Conservation (phyloP, 2,888 invertebrate species). For the Panzeria rudis region DNA sequence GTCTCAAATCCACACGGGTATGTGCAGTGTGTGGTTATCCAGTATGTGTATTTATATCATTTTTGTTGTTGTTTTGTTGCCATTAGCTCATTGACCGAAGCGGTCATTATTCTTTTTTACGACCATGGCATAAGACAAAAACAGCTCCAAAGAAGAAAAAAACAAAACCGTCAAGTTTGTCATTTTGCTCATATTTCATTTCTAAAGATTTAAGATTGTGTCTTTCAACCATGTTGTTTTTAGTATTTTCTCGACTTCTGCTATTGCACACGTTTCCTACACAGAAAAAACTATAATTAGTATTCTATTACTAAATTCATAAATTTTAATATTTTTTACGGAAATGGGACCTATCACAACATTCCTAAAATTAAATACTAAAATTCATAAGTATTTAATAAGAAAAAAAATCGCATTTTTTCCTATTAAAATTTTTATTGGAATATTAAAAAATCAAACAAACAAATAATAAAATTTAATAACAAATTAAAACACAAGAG, state of each 20-base stretch:
- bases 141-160: conserved; percentile 36
- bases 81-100: conserved; percentile 72
- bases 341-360: too few relatives aligned
- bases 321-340: too few relatives aligned
- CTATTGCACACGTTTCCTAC: neutral
- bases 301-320: too few relatives aligned
- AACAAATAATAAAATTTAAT: too few relatives aligned
- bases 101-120: conserved; percentile 68
- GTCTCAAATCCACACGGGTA: neutral
- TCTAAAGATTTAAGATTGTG: conserved; percentile 68
- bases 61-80: conserved; percentile 55
- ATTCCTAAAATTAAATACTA: too few relatives aligned
- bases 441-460: too few relatives aligned
- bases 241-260: conserved; percentile 49
- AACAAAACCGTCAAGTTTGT: conserved; percentile 43
- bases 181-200: conserved; percentile 52
- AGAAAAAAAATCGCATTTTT: too few relatives aligned
- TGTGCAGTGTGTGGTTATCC: neutral
- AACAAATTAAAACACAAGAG: too few relatives aligned
- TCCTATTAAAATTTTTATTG: too few relatives aligned
- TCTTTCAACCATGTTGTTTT: conserved; percentile 70
- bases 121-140: conserved; percentile 49
- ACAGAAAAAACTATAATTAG: too few relatives aligned
- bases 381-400: too few relatives aligned
- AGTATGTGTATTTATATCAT: conserved; percentile 5